Evolutionary conservation across 1,140 invertebrate species (phyloP), one percentile per base, ranked within the genome.

Genomic region (Oncopodura yosiiana): DNA sequence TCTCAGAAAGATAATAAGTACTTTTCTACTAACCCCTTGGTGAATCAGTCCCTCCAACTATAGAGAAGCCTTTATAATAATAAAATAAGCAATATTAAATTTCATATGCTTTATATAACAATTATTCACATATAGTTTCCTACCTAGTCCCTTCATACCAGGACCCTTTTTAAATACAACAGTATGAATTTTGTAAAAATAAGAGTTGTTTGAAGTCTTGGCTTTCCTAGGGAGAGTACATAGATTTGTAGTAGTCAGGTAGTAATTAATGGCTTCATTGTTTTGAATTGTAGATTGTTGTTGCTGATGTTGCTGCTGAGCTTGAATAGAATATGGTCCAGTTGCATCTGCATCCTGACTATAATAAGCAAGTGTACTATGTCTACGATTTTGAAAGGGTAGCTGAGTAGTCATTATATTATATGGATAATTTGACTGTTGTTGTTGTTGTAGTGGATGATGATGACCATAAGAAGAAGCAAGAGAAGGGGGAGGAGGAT

Each of bases 1-100:
- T n/a, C n/a, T n/a, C n/a, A n/a, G n/a, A n/a, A n/a, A n/a, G n/a
- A n/a, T n/a, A n/a, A n/a, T n/a, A n/a, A n/a, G n/a, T n/a, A n/a
- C n/a, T n/a, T 34, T 34, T 34, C 32, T 34, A 34, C 62, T 80
- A 81, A 3, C 88, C 88, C 66, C 85, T 84, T 1, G 88, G 84
- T 29, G 87, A 89, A 68, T 93, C 89, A 8, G 77, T 81, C 36
- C 89, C 89, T 24, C 89, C 90, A 21, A 93, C 89, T 64, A 93
- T 89, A 69, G 86, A 91, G 68, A 94, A 93, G 1, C 89, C n/a
- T n/a, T n/a, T n/a, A n/a, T n/a, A n/a, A n/a, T n/a, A n/a, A n/a
- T n/a, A n/a, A n/a, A n/a, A n/a, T n/a, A n/a, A n/a, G n/a, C n/a
- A n/a, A n/a, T n/a, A n/a, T n/a, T n/a, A n/a, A n/a, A n/a, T n/a